These are phyloP conservation scores for Xylota segnis DNA, from an alignment of 2,888 invertebrate species.

Conservation along the genomic window DNA sequence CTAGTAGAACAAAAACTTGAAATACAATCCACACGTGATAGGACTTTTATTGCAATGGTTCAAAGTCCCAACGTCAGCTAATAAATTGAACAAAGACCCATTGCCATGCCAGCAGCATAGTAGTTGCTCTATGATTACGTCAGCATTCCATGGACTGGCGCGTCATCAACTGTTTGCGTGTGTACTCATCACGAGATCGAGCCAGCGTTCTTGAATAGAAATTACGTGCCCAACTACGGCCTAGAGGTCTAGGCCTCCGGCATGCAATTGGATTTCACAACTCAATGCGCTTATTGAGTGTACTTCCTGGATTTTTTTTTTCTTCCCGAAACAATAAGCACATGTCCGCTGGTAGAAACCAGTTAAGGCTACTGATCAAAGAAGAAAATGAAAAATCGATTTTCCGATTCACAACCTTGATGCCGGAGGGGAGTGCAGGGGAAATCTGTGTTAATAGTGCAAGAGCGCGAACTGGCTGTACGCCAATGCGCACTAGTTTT, in stretches of 20 bases:
- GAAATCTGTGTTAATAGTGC: constrained; percentile 64
- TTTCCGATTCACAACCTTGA: constrained; percentile 48
- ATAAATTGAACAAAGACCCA: constrained; percentile 4
- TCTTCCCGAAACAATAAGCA: not conserved
- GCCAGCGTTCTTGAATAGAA: constrained; percentile 32
- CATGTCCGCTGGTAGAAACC: not conserved
- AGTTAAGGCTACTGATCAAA: not conserved
- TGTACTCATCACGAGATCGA: constrained; percentile 55
- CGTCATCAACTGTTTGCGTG: constrained; percentile 31
- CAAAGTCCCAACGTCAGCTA: constrained; percentile 6
- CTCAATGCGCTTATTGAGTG: constrained; percentile 20
- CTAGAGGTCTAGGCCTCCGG: constrained; percentile 39
- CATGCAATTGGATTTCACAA: constrained; percentile 36
- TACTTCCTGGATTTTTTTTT: not conserved
- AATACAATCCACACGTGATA: constrained; percentile 22
- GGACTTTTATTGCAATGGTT: not conserved
- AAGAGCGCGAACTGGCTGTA: constrained; percentile 62
- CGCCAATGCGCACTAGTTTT: constrained; percentile 67
- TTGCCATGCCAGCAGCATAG: not conserved
- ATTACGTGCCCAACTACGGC: not conserved
- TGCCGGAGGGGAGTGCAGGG: not conserved
- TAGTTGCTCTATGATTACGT: constrained; percentile 22
- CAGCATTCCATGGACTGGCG: constrained; percentile 12
- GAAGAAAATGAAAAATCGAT: constrained; percentile 46
- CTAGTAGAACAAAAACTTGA: not conserved